Conservation (phyloP, 1,140 invertebrate species). For the Lucilia cuprina region DNA sequence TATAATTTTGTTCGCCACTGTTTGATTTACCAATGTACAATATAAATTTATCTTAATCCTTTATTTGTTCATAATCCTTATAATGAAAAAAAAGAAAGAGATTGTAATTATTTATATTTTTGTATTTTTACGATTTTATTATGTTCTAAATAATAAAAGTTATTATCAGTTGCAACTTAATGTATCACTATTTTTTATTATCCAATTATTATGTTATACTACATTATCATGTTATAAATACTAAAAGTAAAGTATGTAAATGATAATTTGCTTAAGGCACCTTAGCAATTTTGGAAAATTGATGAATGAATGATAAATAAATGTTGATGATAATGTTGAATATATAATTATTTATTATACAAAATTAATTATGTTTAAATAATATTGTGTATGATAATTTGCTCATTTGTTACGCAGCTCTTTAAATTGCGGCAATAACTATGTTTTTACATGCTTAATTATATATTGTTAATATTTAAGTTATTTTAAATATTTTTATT, state of each 20-base stretch:
- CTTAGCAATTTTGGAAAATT: not conserved
- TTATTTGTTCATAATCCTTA: not conserved
- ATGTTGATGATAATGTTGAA: not conserved
- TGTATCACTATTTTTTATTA: no score
- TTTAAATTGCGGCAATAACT: not conserved
- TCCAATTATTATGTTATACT: no score
- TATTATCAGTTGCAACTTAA: no score
- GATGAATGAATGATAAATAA: not conserved
- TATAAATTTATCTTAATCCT: not conserved
- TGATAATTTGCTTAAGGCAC: no score
- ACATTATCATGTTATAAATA: no score
- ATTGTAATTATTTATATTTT: no score
- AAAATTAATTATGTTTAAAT: slow-evolving; percentile 1
- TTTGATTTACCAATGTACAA: not conserved
- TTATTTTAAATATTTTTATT: not conserved
- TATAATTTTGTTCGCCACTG: not conserved
- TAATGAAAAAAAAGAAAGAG: no score
- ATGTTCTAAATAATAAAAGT: not conserved
- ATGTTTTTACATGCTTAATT: not conserved
- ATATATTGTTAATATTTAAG: not conserved
- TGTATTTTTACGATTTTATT: not conserved
- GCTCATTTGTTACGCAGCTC: not conserved
- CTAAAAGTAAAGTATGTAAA: no score
- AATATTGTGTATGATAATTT: not conserved
- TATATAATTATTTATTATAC: not conserved